These are phyloP conservation scores for Megalurothrips usitatus DNA, from an alignment of 2,888 invertebrate species.

Conservation along the genomic window DNA sequence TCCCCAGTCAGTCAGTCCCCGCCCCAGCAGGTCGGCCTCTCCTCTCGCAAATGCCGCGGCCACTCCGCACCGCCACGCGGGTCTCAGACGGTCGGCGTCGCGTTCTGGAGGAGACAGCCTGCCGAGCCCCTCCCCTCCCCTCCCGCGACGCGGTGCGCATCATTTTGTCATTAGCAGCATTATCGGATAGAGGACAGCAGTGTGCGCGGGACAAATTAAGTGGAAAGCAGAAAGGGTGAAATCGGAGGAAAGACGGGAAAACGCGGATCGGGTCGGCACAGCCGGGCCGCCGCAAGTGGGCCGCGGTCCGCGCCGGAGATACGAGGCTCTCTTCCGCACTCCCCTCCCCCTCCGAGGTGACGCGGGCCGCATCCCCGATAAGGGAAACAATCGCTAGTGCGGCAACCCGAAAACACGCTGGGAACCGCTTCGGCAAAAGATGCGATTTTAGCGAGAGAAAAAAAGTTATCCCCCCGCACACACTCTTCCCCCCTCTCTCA, in stretches of 20 bases:
- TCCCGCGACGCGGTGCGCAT: background rate
- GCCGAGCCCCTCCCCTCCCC: too few species aligned
- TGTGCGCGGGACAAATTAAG: conserved; percentile 7
- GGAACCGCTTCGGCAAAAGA: background rate
- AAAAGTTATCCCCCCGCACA: background rate
- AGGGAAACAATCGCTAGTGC: conserved; percentile 10
- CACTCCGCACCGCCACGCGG: background rate
- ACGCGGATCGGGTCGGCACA: background rate
- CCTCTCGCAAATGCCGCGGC: background rate
- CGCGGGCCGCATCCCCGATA: background rate
- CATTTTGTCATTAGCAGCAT: background rate
- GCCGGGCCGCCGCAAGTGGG: too few species aligned
- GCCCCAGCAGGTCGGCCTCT: background rate
- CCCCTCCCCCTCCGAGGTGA: background rate
- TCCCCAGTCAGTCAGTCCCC: background rate
- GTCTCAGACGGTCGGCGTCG: background rate
- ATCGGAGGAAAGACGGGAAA: background rate
- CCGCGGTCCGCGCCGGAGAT: too few species aligned
- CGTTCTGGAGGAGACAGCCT: background rate
- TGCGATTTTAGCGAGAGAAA: conserved; percentile 3
- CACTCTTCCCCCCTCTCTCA: background rate
- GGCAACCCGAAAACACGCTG: background rate
- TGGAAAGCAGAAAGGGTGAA: conserved; percentile 18
- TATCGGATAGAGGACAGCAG: background rate
- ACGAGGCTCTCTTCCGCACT: too few species aligned